Evolutionary conservation across 2,797 vertebrate species (phyloP).

Genomic region (Silurus aristotelis): DNA sequence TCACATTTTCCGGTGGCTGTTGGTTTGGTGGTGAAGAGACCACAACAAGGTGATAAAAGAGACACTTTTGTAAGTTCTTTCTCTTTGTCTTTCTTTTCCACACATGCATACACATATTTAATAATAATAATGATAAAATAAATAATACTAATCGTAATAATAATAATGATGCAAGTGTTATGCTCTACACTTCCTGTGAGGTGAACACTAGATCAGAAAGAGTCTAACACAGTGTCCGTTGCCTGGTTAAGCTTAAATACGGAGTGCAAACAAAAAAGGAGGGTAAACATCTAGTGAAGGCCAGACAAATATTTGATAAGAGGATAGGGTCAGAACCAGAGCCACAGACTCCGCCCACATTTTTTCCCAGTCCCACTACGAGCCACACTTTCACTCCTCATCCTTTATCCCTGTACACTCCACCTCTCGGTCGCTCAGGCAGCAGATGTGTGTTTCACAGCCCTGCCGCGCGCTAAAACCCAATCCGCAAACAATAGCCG

Average conservation of each 20-base stretch:
- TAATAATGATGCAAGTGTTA: no score
- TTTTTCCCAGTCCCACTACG: constrained; percentile 49
- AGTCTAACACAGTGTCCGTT: constrained; percentile 67
- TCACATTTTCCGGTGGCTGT: no score
- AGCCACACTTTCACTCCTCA: constrained; percentile 40
- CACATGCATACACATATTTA: constrained; percentile 2
- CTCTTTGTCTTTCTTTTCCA: neutral
- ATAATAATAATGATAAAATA: constrained; percentile 15
- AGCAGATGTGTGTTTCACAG: constrained; percentile 82
- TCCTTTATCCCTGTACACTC: constrained; percentile 61
- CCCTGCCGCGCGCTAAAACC: constrained; percentile 67
- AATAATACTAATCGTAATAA: neutral
- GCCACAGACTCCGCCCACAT: constrained; percentile 60
- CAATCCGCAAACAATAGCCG: constrained; percentile 81
- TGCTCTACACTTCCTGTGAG: constrained; percentile 7
- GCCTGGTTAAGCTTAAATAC: constrained; percentile 74
- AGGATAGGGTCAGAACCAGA: constrained; percentile 71
- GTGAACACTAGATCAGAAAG: constrained; percentile 58
- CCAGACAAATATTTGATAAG: constrained; percentile 89
- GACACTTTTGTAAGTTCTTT: no score
- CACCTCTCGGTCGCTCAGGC: constrained; percentile 61
- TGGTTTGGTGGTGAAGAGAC: no score
- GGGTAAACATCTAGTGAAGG: constrained; percentile 85
- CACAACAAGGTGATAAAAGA: no score
- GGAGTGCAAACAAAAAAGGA: constrained; percentile 79